Evolutionary conservation across 2,888 invertebrate genomes (phyloP), one percentile per base, ranked within the genome.

Genomic region (Hypercompe scribonia): DNA sequence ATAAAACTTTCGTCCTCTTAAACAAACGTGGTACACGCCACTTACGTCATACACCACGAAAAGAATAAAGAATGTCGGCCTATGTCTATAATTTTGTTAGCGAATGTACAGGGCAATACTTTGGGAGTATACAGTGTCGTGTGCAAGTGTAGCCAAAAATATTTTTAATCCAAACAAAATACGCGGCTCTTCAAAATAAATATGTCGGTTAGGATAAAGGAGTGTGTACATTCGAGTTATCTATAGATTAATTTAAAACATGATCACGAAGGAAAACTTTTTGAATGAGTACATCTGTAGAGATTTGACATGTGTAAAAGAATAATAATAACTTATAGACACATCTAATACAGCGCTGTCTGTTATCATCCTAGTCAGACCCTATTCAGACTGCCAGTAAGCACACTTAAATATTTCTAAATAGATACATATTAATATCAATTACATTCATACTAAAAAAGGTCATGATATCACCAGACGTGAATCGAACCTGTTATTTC

Each of bases 111-210:
- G 81, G 84, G 83, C 84, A 89, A 85, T 88, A 89, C 87, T 87
- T 86, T 79, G 83, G 21, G 46, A 68, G 65, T 72, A 34, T 81
- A 80, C 88, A 86, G 95, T 94, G 95, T 95, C 95, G 95, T 95
- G 95, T 93, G 95, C 95, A 95, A 95, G 94, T 94, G 93, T 89
- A 89, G 91, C 94, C 94, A 91, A 90, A 95, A 95, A 95, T 95
- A 95, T 95, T 91, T 95, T 94, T 93, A 94, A 95, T 94, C 92
- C 86, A 95, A 95, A 94, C 95, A 95, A 92, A 92, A 93, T 90
- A 88, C 90, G 89, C 88, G 88, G 90, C 90, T 91, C 90, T 93
- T 93, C 89, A 92, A 95, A 93, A 95, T 94, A 95, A 95, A 95
- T 95, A 94, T 93, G 90, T 92, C 93, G 92, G 93, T 78, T 87